Percentiles rank a stretch among this genome's conserved stretches.
phyloP scores from a whole-genome alignment of 1,140 invertebrate genomes.

The Ruditapes philippinarum region DNA sequence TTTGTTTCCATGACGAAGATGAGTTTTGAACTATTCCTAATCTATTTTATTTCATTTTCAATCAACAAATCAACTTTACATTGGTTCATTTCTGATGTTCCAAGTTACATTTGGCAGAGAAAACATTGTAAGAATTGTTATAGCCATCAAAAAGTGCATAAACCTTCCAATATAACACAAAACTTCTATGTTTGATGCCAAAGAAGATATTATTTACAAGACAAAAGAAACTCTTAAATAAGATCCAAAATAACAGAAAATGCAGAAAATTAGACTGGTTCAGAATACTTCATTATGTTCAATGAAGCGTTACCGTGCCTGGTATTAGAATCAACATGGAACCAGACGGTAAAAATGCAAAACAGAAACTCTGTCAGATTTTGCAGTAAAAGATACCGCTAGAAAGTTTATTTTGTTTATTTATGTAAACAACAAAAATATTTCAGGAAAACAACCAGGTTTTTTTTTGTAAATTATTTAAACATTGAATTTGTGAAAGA shows the following conservation, averaged over 20 bases:
- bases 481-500: too few species aligned
- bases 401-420: not conserved
- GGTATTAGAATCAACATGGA: not conserved
- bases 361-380: not conserved
- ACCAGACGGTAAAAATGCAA: not conserved
- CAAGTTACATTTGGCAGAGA: not conserved
- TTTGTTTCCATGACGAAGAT: too few species aligned
- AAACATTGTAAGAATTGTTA: not conserved
- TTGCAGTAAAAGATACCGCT: not conserved
- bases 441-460: too few species aligned
- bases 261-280: conserved; percentile 5
- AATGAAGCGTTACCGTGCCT: conserved; percentile 24
- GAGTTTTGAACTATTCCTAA: too few species aligned
- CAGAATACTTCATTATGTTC: conserved; percentile 19
- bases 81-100: too few species aligned
- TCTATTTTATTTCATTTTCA: too few species aligned
- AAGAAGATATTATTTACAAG: conserved; percentile 10
- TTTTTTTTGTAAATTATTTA: too few species aligned
- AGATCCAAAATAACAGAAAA: conserved; percentile 15
- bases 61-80: too few species aligned
- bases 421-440: too few species aligned
- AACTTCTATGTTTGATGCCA: not conserved
- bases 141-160: conserved; percentile 5
- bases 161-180: not conserved
- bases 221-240: conserved; percentile 20